Conservation (phyloP, 2,797 vertebrate genomes). For the Oreortyx pictus region DNA sequence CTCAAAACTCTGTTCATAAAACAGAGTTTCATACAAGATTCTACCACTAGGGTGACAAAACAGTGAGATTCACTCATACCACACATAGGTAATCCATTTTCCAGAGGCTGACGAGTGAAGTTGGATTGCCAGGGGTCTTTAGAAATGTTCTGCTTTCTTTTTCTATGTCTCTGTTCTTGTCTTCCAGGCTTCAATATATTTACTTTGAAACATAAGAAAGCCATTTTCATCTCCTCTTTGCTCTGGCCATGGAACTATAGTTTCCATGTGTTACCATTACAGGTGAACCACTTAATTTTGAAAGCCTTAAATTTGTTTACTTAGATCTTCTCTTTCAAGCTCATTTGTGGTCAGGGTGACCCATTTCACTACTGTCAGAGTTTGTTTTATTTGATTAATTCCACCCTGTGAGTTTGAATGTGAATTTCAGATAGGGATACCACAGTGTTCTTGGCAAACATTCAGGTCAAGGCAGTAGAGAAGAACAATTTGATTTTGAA, state of each 20-base stretch:
- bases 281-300: not conserved
- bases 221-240: constrained; percentile 15
- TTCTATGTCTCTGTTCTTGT: constrained; percentile 36
- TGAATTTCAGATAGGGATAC: not conserved
- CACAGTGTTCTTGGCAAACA: not conserved
- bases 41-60: constrained; percentile 67
- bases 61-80: constrained; percentile 66
- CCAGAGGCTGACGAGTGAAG: constrained; percentile 54
- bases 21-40: constrained; percentile 66
- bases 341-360: not conserved
- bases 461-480: not conserved
- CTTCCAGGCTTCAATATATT: constrained; percentile 47
- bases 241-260: not conserved
- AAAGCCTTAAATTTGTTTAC: not conserved
- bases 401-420: not conserved
- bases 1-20: constrained; percentile 73
- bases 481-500: not conserved
- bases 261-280: not conserved
- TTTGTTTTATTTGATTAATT: constrained; percentile 11
- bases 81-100: constrained; percentile 69
- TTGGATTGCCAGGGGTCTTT: constrained; percentile 65
- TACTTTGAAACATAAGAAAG: constrained; percentile 39
- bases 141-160: constrained; percentile 45
- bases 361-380: not conserved
- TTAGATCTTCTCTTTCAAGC: not conserved